Conservation (phyloP, 2,797 vertebrate species). For the Numenius phaeopus region DNA sequence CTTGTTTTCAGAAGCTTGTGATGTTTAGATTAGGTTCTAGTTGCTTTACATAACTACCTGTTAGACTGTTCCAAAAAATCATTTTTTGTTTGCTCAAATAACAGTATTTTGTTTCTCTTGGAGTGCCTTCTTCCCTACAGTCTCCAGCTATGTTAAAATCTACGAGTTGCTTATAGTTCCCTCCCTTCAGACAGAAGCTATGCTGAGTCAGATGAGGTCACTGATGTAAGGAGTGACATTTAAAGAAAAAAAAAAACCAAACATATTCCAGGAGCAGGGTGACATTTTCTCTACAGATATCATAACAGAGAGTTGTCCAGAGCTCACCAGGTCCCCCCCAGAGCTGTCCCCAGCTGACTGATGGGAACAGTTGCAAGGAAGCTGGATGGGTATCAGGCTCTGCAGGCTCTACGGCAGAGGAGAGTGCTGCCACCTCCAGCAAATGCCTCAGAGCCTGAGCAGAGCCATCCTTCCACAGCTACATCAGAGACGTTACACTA, state of each 20-base stretch:
- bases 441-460: background rate
- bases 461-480: background rate
- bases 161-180: background rate
- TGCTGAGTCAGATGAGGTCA: conserved; percentile 37
- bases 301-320: conserved; percentile 18
- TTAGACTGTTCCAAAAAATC: background rate
- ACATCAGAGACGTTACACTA: background rate
- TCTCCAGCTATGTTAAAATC: background rate
- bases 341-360: conserved; percentile 21
- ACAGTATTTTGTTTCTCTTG: background rate
- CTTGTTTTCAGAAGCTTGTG: background rate
- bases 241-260: background rate
- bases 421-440: background rate
- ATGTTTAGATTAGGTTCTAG: background rate
- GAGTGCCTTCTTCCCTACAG: background rate
- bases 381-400: conserved; percentile 19
- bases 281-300: conserved; percentile 42
- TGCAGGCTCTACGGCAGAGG: background rate
- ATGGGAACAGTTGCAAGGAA: conserved; percentile 25
- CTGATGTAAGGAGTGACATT: conserved; percentile 22
- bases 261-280: background rate
- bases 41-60: background rate
- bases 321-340: background rate
- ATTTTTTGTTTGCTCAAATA: conserved; percentile 1
- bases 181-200: background rate